These are phyloP conservation scores for Thymallus thymallus DNA, from an alignment of 2,113 vertebrate species.

Conservation along the genomic window DNA sequence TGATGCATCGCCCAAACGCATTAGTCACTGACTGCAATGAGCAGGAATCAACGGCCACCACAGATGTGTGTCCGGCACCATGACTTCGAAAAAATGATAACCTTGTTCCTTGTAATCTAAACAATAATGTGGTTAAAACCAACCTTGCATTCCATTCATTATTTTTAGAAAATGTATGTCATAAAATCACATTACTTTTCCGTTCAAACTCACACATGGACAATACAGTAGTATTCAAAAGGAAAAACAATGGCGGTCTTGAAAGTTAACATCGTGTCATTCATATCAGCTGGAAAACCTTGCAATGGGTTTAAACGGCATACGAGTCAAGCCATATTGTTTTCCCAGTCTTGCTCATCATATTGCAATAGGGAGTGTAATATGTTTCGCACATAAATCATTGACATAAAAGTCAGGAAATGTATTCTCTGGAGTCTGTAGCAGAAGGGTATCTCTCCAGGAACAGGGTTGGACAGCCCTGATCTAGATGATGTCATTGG, in stretches of 20 bases:
- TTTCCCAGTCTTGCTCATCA: neutral
- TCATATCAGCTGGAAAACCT: neutral
- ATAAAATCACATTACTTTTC: neutral
- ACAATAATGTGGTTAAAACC: neutral
- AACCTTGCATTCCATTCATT: neutral
- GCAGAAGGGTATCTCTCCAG: no score
- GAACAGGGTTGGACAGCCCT: no score
- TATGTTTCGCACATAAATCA: no score
- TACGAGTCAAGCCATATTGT: neutral
- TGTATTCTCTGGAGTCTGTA: no score
- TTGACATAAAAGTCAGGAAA: no score
- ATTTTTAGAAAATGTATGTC: neutral
- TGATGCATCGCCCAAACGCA: constrained; percentile 20
- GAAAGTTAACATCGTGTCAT: neutral
- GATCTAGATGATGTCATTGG: no score
- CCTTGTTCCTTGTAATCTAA: neutral
- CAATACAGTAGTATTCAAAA: neutral
- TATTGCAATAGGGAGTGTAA: no score
- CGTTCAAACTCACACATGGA: neutral
- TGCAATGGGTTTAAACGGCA: neutral
- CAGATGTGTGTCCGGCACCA: neutral
- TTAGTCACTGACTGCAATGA: neutral
- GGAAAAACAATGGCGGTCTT: neutral
- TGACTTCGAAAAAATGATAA: neutral
- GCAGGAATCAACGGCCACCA: neutral